Evolutionary conservation across 2,113 vertebrate species (phyloP), one percentile per base, ranked within the genome.

Genomic region (Sigmodon hispidus): DNA sequence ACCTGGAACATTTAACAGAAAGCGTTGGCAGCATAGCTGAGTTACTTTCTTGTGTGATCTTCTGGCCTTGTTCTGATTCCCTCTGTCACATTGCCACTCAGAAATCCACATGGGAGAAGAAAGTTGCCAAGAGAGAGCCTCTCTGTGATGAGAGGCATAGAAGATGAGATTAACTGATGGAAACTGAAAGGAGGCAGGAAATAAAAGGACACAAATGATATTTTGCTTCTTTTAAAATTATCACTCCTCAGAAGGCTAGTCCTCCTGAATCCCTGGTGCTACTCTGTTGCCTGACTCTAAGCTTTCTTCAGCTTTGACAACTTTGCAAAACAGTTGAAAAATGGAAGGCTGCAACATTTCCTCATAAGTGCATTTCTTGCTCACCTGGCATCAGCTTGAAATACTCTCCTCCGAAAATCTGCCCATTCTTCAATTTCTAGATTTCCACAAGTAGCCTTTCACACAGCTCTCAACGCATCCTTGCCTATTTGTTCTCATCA

Each of bases 171-270:
- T 52, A 24, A 0, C n/a, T 87, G 57, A 4, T 40, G 43, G 57
- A 91, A 57, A 76, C 7, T 67, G 43, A 65, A 76, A 4, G 61
- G 75, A 16, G 75, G 29, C 45, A 89, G 26, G 70, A 43, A 19
- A 73, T 67, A 9, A 13, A 90, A 63, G 57, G 70, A 2, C 34
- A 91, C 5, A 76, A 24, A 48, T 24, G 17, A 21, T 45, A 61
- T 43, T 88, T 52, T 5, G 83, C 90, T 93, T 34, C 19, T 83
- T 93, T 90, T 80, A 36, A 85, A 94, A 88, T 67, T 55, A 79
- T 73, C 31, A 93, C 55, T 22, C 43, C 29, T 95, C 45, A 50
- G 48, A 94, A 81, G 17, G 26, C 76, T 77, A 95, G 40, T 57
- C 22, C 5, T 87, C 81, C 15, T 6, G 89, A 89, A 63, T 7